Conservation (phyloP, 64 coral and sea anemone species). For the Catalaphyllia jardinei region DNA sequence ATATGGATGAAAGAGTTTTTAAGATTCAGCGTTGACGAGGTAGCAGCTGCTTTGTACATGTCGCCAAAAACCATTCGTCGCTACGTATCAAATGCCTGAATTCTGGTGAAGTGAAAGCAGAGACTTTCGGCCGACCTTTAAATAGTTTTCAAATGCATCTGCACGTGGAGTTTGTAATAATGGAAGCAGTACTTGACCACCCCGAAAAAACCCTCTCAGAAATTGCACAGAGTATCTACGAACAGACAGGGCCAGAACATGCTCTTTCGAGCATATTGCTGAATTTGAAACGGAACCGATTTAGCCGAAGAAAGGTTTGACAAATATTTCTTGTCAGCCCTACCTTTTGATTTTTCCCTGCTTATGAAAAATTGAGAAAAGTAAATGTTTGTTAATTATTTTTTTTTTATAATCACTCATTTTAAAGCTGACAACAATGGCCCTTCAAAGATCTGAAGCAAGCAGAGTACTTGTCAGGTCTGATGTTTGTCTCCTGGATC, state of each 20-base stretch:
- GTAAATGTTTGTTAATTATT: background rate
- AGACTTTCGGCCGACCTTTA: background rate
- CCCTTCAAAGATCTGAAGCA: slow-evolving; percentile 45
- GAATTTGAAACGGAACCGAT: slow-evolving; percentile 39
- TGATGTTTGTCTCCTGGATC: slow-evolving; percentile 20
- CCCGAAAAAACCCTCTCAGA: slow-evolving; percentile 62
- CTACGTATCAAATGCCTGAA: background rate
- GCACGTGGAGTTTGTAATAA: slow-evolving; percentile 54
- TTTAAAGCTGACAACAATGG: slow-evolving; percentile 5
- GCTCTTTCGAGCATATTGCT: slow-evolving; percentile 4
- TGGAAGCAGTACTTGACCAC: slow-evolving; percentile 57
- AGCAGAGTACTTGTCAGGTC: slow-evolving; percentile 30
- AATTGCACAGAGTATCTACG: slow-evolving; percentile 38
- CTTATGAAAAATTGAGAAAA: background rate
- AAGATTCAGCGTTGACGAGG: no score
- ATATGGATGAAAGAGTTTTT: no score
- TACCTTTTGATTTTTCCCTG: background rate
- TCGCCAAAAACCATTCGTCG: no score
- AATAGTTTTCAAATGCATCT: slow-evolving; percentile 25
- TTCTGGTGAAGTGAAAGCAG: background rate
- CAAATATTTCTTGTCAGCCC: background rate
- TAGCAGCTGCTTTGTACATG: no score
- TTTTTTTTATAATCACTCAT: background rate
- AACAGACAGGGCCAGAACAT: background rate
- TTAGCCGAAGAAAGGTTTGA: slow-evolving; percentile 45